Percentiles rank a stretch among this genome's conserved stretches.
Conservation (phyloP, 2,888 invertebrate species). For the Oxyteleia sp. region DNA sequence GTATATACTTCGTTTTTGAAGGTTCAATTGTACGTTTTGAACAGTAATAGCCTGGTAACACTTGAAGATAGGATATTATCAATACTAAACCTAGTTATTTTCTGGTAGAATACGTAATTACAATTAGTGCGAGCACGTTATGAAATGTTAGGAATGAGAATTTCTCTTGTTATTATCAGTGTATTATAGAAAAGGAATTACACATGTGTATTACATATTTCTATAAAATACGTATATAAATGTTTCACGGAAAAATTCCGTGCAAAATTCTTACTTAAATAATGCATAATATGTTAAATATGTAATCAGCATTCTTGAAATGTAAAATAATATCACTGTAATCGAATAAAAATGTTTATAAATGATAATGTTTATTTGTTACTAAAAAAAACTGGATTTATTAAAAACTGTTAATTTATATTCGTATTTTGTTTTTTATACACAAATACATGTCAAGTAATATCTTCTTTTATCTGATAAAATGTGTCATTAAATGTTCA, state of each 20-base stretch:
- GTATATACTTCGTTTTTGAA: slow-evolving; percentile 19
- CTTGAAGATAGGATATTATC: slow-evolving; percentile 36
- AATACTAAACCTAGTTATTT: slow-evolving; percentile 43
- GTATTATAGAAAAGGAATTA: slow-evolving; percentile 13
- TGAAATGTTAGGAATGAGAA: slow-evolving; percentile 30
- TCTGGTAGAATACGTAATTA: slow-evolving; percentile 40
- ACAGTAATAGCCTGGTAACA: slow-evolving; percentile 29
- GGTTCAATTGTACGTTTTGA: slow-evolving; percentile 14
- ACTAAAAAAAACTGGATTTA: too few relatives aligned
- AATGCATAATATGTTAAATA: neutral
- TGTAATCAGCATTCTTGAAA: neutral
- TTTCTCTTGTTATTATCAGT: slow-evolving; percentile 15
- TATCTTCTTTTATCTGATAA: too few relatives aligned
- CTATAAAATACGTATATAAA: slow-evolving; percentile 7
- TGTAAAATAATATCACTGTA: too few relatives aligned
- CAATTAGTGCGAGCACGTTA: slow-evolving; percentile 34
- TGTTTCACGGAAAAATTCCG: slow-evolving; percentile 30
- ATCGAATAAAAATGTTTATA: too few relatives aligned
- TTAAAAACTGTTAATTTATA: too few relatives aligned
- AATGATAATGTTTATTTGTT: too few relatives aligned
- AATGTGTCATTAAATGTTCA: too few relatives aligned
- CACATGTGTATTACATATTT: neutral
- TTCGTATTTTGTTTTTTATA: too few relatives aligned
- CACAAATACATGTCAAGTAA: too few relatives aligned
- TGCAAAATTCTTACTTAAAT: neutral